phyloP scores from a whole-genome alignment of 2,888 invertebrate genomes.

The Odontomyia ornata region DNA sequence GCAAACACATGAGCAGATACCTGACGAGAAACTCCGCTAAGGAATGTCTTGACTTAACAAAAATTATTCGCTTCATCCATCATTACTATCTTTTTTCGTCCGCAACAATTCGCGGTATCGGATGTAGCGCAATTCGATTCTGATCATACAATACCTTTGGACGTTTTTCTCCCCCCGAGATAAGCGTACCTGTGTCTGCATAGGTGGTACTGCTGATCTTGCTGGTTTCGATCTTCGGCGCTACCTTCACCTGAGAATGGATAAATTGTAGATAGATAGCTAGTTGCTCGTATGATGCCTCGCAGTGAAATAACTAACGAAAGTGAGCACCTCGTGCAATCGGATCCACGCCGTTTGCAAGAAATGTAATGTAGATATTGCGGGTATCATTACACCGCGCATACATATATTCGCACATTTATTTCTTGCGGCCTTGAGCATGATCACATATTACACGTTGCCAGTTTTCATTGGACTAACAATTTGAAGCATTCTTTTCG shows the following conservation, averaged over 20 bases:
- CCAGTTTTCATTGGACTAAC: neutral
- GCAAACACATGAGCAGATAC: too few relatives aligned
- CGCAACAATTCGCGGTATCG: neutral
- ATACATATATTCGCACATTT: neutral
- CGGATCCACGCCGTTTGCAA: slow-evolving; percentile 2
- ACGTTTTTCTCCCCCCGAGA: neutral
- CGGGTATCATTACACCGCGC: neutral
- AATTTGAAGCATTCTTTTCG: neutral
- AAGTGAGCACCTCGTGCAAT: slow-evolving; percentile 23
- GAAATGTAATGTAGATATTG: neutral
- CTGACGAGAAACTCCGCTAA: neutral
- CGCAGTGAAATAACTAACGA: slow-evolving; percentile 1
- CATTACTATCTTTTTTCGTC: neutral
- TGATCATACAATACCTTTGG: neutral
- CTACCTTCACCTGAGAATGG: neutral
- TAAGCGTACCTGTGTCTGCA: neutral
- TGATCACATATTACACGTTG: neutral
- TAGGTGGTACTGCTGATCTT: neutral
- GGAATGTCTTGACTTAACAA: neutral
- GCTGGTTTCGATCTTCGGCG: neutral
- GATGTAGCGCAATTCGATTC: neutral
- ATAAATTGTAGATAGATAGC: neutral
- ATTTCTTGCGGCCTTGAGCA: neutral
- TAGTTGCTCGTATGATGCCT: neutral
- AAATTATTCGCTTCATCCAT: neutral